phyloP scores from a whole-genome alignment of 2,888 invertebrate species.

The Brassicogethes aeneus region DNA sequence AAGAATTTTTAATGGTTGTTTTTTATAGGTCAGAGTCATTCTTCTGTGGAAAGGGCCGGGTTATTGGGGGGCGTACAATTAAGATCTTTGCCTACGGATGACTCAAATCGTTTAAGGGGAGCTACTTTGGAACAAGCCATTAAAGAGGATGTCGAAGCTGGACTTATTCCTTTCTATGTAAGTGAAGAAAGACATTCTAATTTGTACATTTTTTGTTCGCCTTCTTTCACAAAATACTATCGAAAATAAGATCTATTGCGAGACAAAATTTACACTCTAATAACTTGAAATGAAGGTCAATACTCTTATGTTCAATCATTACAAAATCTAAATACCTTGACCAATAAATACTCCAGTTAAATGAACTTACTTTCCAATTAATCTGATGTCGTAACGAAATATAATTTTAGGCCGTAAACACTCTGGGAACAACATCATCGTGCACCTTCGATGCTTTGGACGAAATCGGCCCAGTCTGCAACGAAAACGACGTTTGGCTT shows the following conservation, averaged over 20 bases:
- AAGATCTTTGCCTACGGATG: slow-evolving; percentile 63
- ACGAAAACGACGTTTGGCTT: slow-evolving; percentile 67
- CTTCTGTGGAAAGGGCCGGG: slow-evolving; percentile 88
- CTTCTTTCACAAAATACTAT: too few species aligned
- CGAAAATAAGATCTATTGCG: slow-evolving; percentile 3
- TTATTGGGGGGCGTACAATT: slow-evolving; percentile 80
- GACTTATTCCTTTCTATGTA: slow-evolving; percentile 94
- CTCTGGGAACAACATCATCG: slow-evolving; percentile 92
- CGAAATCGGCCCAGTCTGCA: slow-evolving; percentile 87
- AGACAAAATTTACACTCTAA: too few species aligned
- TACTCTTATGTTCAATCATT: too few species aligned
- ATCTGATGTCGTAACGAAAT: too few species aligned
- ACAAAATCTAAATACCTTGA: too few species aligned
- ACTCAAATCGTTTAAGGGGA: slow-evolving; percentile 63
- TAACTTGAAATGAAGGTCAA: too few species aligned
- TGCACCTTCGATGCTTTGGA: slow-evolving; percentile 88
- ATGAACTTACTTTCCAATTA: too few species aligned
- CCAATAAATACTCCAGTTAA: too few species aligned
- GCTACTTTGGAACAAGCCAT: slow-evolving; percentile 69
- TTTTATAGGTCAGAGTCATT: slow-evolving; percentile 74
- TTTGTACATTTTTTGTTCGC: too few species aligned
- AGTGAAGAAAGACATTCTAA: too few species aligned
- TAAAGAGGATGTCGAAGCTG: slow-evolving; percentile 74
- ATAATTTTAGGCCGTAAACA: slow-evolving; percentile 65
- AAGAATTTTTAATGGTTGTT: slow-evolving; percentile 6